These are phyloP conservation scores for Standfussiana lucernea DNA, from an alignment of 2,888 invertebrate species.

Conservation along the genomic window DNA sequence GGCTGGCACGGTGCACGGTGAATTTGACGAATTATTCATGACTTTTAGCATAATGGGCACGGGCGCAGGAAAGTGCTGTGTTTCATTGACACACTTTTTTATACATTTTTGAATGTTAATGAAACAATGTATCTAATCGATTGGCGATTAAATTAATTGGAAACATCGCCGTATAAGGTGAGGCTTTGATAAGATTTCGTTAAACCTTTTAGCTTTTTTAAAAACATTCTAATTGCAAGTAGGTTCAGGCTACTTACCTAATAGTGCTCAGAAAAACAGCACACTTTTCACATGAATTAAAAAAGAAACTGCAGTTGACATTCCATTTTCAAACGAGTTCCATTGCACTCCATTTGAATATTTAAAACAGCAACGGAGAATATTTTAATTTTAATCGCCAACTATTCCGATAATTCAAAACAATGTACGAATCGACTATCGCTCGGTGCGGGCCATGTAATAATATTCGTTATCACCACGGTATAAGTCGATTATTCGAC, in stretches of 20 bases:
- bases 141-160: conserved; percentile 37
- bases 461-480: conserved; percentile 78
- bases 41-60: conserved; percentile 66
- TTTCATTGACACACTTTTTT: conserved; percentile 66
- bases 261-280: conserved; percentile 2
- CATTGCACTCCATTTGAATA: conserved; percentile 43
- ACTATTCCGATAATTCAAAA: conserved; percentile 67
- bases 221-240: background rate
- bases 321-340: conserved; percentile 47
- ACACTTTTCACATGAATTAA: background rate
- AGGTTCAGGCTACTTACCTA: background rate
- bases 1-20: conserved; percentile 53
- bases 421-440: conserved; percentile 67
- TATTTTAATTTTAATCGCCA: conserved; percentile 60
- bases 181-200: conserved; percentile 40
- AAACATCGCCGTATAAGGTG: conserved; percentile 11
- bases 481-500: conserved; percentile 81
- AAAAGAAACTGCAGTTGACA: conserved; percentile 20
- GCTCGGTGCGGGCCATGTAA: conserved; percentile 65
- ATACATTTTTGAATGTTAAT: conserved; percentile 55
- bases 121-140: conserved; percentile 50
- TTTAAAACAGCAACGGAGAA: conserved; percentile 41
- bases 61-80: conserved; percentile 61
- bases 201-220: conserved; percentile 27
- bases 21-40: conserved; percentile 72